Base-by-base conservation (phyloP, 1,140 invertebrate genomes). In the Macrosteles quadrilineatus region DNA sequence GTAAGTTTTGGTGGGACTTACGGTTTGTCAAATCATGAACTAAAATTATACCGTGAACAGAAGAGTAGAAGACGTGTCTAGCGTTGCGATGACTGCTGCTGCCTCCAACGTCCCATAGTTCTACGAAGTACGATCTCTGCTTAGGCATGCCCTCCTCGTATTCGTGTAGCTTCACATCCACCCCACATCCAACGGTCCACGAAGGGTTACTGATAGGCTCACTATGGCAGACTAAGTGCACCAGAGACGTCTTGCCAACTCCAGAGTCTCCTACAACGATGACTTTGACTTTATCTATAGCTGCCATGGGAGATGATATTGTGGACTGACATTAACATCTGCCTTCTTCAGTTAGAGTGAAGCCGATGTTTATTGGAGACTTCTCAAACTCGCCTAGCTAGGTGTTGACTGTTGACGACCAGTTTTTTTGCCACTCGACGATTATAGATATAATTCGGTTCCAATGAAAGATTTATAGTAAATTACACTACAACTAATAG, bases 1-100 rank as follows among this genome's bases (percentile, higher is more conserved):
- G 87, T 55, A 98, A 83, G 84, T 98, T 97, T 71, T 94, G 87
- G 80, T 98, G 93, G 63, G 95, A 97, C 81, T 98, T 98, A 75
- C 93, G 86, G 80, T 98, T 99, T 25, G 94, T 96, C 74, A 98
- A 85, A 83, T 99, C 97, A 83, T 98, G 96, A 12, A 98, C 95
- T 55, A 98, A 83, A 76, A 98, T 94, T 59, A 97, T 93, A 91
- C 97, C 97, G 85, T 98, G 92, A 71, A 93, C 91, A 36, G 92
- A 89, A 78, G 91, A 90, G 79, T 98, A 98, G 82, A 98, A 98
- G 17, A 98, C 93, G 72, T 89, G 87, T 78, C 97, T 85, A 17
- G 94, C 92, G 80, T 97, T 97, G 78, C 91, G 87, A 80, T 98
- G 97, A 76, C 87, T 93, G 74, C 91, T 89, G 73, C 94, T 97